Conservation (phyloP, 2,113 vertebrate genomes). For the Otocyon megalotis region DNA sequence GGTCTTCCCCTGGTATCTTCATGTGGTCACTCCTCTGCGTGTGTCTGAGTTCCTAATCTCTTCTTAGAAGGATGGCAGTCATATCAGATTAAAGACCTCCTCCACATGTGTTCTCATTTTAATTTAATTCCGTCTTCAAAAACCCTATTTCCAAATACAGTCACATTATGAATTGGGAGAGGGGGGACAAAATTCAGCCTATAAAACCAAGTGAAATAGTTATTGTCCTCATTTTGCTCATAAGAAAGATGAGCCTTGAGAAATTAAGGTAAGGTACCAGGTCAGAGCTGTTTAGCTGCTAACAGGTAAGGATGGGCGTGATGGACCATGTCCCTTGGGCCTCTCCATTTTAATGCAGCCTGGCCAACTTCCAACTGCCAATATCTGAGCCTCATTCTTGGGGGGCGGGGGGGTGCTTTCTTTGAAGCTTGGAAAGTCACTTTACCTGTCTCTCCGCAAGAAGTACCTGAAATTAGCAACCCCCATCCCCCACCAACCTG, state of each 20-base stretch:
- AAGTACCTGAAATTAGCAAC: background rate
- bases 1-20: background rate
- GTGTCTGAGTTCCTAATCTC: background rate
- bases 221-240: background rate
- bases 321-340: fast-evolving
- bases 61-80: background rate
- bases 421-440: background rate
- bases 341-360: background rate
- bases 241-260: background rate
- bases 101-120: background rate
- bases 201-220: background rate
- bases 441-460: background rate
- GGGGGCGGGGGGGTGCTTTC: fast-evolving
- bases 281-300: background rate
- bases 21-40: background rate
- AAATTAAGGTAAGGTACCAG: background rate
- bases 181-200: background rate
- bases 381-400: background rate
- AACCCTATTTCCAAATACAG: background rate
- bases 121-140: background rate
- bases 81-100: background rate
- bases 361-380: background rate
- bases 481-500: too few species aligned
- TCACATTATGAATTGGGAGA: background rate
- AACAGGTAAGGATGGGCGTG: background rate